Conservation (phyloP, 2,113 vertebrate species). For the Lophura nycthemera region DNA sequence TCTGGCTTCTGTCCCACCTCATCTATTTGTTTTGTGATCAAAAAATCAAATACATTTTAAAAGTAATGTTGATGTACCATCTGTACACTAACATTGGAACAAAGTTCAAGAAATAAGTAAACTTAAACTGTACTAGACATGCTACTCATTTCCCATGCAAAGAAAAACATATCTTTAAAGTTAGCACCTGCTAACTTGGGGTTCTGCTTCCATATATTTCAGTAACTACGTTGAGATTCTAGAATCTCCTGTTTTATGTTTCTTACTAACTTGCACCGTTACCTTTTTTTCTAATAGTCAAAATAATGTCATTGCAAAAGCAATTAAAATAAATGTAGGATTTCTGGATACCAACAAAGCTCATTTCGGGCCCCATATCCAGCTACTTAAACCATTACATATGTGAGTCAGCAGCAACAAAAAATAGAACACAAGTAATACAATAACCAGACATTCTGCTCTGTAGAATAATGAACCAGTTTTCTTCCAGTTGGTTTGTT, state of each 20-base stretch:
- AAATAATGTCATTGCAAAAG: neutral
- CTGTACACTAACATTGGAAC: neutral
- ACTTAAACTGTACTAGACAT: neutral
- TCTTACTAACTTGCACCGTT: neutral
- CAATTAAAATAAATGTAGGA: neutral
- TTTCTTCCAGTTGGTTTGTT: neutral
- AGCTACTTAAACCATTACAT: neutral
- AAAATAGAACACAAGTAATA: neutral
- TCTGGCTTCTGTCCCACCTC: neutral
- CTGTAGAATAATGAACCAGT: neutral
- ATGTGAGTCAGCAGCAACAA: neutral
- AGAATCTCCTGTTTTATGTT: neutral
- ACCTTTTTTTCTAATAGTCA: neutral
- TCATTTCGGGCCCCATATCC: neutral
- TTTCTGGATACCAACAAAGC: slow-evolving; percentile 1
- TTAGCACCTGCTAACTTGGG: neutral
- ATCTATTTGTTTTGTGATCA: neutral
- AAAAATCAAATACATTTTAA: neutral
- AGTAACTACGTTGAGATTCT: neutral
- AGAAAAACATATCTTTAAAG: neutral
- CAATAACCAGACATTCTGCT: neutral
- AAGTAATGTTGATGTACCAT: neutral
- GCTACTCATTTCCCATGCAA: neutral
- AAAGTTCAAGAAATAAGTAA: neutral
- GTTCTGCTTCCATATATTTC: neutral